Base-by-base conservation (phyloP, 2,888 invertebrate genomes). In the Agriopis leucophaearia region DNA sequence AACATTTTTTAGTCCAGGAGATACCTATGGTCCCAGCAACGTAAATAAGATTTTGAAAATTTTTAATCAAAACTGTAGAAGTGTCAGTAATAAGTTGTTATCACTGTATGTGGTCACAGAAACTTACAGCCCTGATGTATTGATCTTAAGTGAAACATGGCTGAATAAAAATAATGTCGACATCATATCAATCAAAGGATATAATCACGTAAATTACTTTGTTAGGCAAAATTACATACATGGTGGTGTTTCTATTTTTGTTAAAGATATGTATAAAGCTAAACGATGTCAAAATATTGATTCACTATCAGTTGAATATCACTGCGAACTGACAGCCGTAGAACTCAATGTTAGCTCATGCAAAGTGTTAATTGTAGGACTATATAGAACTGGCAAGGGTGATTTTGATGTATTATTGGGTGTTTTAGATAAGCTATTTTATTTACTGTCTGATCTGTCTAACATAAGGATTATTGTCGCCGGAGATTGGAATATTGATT, bases 401-500 rank as follows among this genome's bases (percentile, higher is more conserved):
- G 12, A 52, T 27, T 50, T 50, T 50, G 27, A 50, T 12, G 12
- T 27, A 13, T 27, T 50, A 27, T 9, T 27, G 27, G 13, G 12
- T 27, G 48, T 50, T 5, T n/a, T 50, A 50, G 48, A 50, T 50
- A 50, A 50, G 5, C 13, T 50, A 50, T 50, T 50, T 27, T 50
- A 27, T 10, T 27, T 50, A n/a, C 48, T 50, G 2, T 47, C 47
- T n/a, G 47, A 16, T 15, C 47, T 47, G 15, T 15, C 47, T 15
- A 15, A 47, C 15, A 47, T 15, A 15, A 47, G 15, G n/a, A 47
- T 47, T 47, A 47, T 47, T 47, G 47, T 47, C 15, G 15, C 47
- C 9, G 47, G 47, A 7, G 44, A 60, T 52, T 60, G 60, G 60
- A 60, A 60, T 44, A n/a, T 60, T 10, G 61, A 61, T 54, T 61